Conservation (phyloP, 2,888 invertebrate species). For the Trissonchulus sp. region DNA sequence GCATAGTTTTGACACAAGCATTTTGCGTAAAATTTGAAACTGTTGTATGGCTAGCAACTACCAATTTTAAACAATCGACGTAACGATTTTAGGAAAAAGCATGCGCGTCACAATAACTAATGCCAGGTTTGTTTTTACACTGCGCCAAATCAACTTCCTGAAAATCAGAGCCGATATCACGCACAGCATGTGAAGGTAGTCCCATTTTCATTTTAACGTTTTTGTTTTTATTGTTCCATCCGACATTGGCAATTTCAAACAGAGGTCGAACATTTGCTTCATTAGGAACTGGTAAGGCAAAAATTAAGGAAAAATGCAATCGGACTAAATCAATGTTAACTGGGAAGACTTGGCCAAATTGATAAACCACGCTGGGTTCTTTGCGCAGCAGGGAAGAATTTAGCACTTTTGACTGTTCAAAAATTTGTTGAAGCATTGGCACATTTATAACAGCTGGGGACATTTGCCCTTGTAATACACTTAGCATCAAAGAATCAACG, state of each 20-base stretch:
- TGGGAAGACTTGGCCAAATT: constrained; percentile 4
- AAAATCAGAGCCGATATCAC: neutral
- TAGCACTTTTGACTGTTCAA: no score
- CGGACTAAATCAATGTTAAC: neutral
- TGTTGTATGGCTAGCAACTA: neutral
- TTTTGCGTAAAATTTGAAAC: no score
- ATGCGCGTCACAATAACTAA: neutral
- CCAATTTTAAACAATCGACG: neutral
- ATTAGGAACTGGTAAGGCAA: neutral
- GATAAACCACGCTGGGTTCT: no score
- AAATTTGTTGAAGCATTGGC: no score
- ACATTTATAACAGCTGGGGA: no score
- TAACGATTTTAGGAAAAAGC: neutral
- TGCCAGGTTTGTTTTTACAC: neutral
- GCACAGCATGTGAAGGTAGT: neutral
- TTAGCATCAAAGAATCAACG: no score
- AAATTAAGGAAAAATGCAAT: neutral
- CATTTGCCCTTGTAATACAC: no score
- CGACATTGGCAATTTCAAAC: neutral
- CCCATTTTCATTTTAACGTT: neutral
- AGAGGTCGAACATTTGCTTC: neutral
- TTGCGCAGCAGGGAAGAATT: no score
- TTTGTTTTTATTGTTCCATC: neutral
- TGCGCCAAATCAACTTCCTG: neutral
- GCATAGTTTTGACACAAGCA: no score